phyloP scores from a whole-genome alignment of 2,797 vertebrate species.

The Pseudocheirus occidentalis region DNA sequence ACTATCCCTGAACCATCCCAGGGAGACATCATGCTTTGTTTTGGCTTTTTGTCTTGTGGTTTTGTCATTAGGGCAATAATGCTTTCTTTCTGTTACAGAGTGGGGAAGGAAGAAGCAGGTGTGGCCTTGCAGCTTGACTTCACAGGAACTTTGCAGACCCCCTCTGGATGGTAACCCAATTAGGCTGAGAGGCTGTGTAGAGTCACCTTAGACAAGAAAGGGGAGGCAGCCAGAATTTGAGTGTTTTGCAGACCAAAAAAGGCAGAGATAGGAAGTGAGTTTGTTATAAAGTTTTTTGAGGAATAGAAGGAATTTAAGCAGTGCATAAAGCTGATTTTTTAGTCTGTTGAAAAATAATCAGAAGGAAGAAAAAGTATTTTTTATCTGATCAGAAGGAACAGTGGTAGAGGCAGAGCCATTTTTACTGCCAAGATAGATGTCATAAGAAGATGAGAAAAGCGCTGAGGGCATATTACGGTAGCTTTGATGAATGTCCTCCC shows the following conservation, averaged over 20 bases:
- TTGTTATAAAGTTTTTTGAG: conserved; percentile 23
- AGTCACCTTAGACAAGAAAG: not conserved
- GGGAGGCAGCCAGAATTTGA: not conserved
- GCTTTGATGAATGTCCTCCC: conserved; percentile 68
- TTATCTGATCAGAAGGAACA: conserved; percentile 48
- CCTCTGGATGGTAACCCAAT: not conserved
- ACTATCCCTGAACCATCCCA: not conserved
- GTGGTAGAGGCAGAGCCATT: conserved; percentile 58
- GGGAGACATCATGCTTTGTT: not conserved
- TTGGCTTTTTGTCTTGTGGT: not conserved
- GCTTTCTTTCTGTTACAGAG: not conserved
- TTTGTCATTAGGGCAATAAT: not conserved
- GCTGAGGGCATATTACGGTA: conserved; percentile 58
- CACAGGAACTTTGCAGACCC: not conserved
- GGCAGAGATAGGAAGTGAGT: not conserved
- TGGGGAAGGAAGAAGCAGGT: not conserved
- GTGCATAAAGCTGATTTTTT: conserved; percentile 24
- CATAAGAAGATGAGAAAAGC: conserved; percentile 61
- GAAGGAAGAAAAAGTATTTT: conserved; percentile 37
- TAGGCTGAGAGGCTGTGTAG: not conserved
- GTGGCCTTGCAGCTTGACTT: not conserved
- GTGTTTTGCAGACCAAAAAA: not conserved
- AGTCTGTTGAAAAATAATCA: conserved; percentile 23
- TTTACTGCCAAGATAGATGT: conserved; percentile 67
- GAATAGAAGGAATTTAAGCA: conserved; percentile 9